Percentiles rank a stretch among this genome's conserved stretches.
Evolutionary conservation across 2,797 vertebrate genomes (phyloP).

Genomic region (Tolypeutes matacus): DNA sequence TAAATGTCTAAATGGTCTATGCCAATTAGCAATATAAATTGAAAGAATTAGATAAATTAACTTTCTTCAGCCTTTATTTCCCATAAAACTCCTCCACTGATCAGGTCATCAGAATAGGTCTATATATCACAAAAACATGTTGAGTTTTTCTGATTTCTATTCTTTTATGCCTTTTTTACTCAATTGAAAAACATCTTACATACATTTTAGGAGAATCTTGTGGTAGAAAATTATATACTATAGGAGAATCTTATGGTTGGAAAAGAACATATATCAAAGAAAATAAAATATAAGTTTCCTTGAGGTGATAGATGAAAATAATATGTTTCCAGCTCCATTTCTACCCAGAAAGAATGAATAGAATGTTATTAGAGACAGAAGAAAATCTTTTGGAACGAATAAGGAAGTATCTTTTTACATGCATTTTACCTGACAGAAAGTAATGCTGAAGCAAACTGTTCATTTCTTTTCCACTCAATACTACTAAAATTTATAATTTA

Average conservation of each 20-base stretch:
- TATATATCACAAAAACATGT: not conserved
- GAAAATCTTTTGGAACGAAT: not conserved
- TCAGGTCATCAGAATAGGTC: not conserved
- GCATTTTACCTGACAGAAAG: not conserved
- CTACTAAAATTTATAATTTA: conserved; percentile 20
- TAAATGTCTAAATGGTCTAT: not conserved
- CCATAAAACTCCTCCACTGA: not conserved
- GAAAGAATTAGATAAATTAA: not conserved
- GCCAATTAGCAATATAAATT: not conserved
- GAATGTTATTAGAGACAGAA: not conserved
- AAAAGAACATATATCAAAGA: not conserved
- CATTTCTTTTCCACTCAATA: not conserved
- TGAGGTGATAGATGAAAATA: conserved; percentile 20
- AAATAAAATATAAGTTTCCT: conserved; percentile 15
- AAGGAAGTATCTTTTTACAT: not conserved
- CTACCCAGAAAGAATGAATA: not conserved
- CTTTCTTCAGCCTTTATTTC: not conserved
- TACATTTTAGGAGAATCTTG: not conserved
- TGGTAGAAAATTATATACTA: not conserved
- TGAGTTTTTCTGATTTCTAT: not conserved
- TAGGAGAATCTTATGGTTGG: not conserved
- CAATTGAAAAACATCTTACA: not conserved
- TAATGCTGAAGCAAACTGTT: not conserved
- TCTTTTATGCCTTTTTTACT: not conserved
- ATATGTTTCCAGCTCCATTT: not conserved